Percentiles rank a stretch among this genome's conserved stretches.
These are phyloP conservation scores for Pungitius pungitius DNA, from an alignment of 2,113 vertebrate species.

Conservation along the genomic window DNA sequence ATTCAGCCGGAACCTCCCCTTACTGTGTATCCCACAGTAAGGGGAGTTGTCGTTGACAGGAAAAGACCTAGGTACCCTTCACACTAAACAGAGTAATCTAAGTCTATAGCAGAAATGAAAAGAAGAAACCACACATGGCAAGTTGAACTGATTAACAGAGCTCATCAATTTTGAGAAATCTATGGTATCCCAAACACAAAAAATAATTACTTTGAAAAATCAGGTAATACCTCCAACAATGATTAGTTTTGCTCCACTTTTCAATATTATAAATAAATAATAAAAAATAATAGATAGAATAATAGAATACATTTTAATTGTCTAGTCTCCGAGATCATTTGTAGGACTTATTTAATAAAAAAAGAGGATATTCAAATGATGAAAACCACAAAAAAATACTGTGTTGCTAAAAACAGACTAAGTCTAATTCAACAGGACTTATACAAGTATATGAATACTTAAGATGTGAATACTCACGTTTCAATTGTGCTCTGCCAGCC, in stretches of 20 bases:
- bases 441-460: background rate
- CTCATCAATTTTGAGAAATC: background rate
- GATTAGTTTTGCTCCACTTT: background rate
- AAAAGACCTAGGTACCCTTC: background rate
- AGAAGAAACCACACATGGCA: background rate
- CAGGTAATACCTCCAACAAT: background rate
- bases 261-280: background rate
- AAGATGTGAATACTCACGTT: too few relatives aligned
- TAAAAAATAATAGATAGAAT: too few relatives aligned
- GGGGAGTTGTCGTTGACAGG: background rate
- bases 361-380: background rate
- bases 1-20: constrained; percentile 11
- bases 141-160: background rate
- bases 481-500: too few relatives aligned
- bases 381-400: too few relatives aligned
- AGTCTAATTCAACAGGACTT: background rate
- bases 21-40: background rate
- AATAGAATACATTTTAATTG: background rate
- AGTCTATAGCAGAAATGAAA: background rate
- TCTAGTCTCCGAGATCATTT: background rate
- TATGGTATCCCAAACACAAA: background rate
- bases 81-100: too few relatives aligned
- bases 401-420: background rate
- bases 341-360: background rate
- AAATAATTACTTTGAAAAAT: background rate